Percentiles rank a stretch among this genome's conserved stretches.
Conservation (phyloP, 2,888 invertebrate genomes). For the Harpagoxenus sublaevis region DNA sequence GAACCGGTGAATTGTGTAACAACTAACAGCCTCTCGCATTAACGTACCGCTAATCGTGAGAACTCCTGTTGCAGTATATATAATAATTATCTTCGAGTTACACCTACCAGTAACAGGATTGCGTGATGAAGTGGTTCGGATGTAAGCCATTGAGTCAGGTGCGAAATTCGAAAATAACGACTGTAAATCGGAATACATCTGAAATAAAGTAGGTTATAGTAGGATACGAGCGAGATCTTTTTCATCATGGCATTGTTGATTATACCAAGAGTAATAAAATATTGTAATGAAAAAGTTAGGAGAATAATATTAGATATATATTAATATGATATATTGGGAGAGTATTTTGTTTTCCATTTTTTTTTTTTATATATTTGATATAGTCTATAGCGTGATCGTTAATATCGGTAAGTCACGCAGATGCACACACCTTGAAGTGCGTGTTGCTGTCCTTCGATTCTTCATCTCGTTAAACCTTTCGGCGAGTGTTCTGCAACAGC, state of each 20-base stretch:
- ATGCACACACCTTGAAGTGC: background rate
- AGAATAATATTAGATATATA: background rate
- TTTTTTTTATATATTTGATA: background rate
- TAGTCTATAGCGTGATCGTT: background rate
- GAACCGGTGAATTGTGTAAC: conserved; percentile 79
- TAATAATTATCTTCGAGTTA: conserved; percentile 31
- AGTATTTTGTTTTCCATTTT: background rate
- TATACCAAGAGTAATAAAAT: background rate
- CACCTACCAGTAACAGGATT: conserved; percentile 6
- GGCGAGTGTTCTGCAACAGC: background rate
- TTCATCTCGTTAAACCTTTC: background rate
- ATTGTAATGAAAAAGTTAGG: background rate
- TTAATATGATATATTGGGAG: background rate
- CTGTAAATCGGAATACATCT: background rate
- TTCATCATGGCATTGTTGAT: no score
- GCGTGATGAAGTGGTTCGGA: conserved; percentile 1
- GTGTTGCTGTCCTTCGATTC: background rate
- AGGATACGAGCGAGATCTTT: background rate
- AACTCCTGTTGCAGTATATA: conserved; percentile 71
- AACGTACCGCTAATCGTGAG: conserved; percentile 77
- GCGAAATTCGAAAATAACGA: conserved; percentile 5
- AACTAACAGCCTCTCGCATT: conserved; percentile 71
- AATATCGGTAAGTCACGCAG: background rate
- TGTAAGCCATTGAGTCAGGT: conserved; percentile 4
- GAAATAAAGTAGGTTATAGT: background rate